Base-by-base conservation (phyloP, 2,797 vertebrate genomes). In the Sebastes steindachneri region DNA sequence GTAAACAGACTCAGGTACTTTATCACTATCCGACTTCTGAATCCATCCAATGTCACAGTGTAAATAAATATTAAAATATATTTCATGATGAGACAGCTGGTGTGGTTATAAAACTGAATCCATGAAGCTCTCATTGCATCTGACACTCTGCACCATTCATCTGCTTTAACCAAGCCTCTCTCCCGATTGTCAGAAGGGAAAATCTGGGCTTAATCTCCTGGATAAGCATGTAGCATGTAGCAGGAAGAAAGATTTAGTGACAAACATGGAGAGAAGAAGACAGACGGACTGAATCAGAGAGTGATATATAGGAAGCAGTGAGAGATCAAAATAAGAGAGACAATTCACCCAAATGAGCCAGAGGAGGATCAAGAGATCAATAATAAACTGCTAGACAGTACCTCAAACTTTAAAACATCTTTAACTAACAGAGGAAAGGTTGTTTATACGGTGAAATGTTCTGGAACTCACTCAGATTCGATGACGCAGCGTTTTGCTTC, bases 401-500 rank as follows among this genome's bases (percentile, higher is more conserved):
- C 12, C 23, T 74, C 41, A 74, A 84, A 89, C 77, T 89, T 86
- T 60, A 54, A 80, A 55, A 68, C 33, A 85, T 53, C 23, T 75
- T 74, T 54, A 75, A 51, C 69, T 28, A 19, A 86, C 37, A 86
- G 29, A 68, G 58, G 81, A 84, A 77, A 23, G 4, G 64, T 53
- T 84, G 67, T 89, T 88, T 76, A 68, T 67, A 41, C 77, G 82
- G 68, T 75, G 21, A 77, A 83, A 84, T 79, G 79, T 88, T 87
- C 79, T 75, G 64, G 35, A 87, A 35, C 55, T 63, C n/a, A 23
- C 58, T 79, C 65, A n/a, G 67, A 74, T 83, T 57, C 75, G 77
- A 90, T 92, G 92, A 93, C 70, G 28, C 88, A 85, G 91, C 85
- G 0, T 78, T 91, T 91, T 83, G 59, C 71, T 57, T 17, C 23